phyloP scores from a whole-genome alignment of 2,888 invertebrate genomes.

The Poecilus cupreus region DNA sequence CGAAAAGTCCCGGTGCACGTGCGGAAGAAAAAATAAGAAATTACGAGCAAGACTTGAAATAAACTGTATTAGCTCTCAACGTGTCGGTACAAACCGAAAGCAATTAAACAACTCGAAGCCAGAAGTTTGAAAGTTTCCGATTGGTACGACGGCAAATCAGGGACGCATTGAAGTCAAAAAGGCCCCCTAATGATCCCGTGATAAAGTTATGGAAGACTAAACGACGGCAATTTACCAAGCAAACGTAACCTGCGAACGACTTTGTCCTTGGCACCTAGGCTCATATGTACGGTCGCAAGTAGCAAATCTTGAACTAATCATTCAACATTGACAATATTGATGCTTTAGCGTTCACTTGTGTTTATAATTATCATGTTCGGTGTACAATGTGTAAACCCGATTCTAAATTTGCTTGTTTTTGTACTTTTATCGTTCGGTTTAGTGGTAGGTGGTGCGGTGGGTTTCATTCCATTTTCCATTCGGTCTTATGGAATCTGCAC shows the following conservation, averaged over 20 bases:
- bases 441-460: background rate
- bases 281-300: no score
- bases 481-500: slow-evolving; percentile 1
- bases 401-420: no score
- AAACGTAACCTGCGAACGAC: slow-evolving; percentile 33
- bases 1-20: background rate
- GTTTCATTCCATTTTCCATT: background rate
- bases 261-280: no score
- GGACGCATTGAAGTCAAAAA: slow-evolving; percentile 67
- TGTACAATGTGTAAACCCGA: no score
- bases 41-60: slow-evolving; percentile 59
- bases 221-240: slow-evolving; percentile 47
- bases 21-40: slow-evolving; percentile 32
- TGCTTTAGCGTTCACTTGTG: no score
- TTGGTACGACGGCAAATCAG: slow-evolving; percentile 67
- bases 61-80: slow-evolving; percentile 60
- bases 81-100: slow-evolving; percentile 51
- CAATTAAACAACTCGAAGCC: slow-evolving; percentile 59
- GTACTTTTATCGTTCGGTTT: background rate
- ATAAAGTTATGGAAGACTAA: slow-evolving; percentile 65
- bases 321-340: no score
- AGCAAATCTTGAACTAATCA: no score
- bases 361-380: no score
- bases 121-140: slow-evolving; percentile 66
- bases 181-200: slow-evolving; percentile 66